Conservation (phyloP, 2,797 vertebrate species). For the Rhadinocentrus ornatus region DNA sequence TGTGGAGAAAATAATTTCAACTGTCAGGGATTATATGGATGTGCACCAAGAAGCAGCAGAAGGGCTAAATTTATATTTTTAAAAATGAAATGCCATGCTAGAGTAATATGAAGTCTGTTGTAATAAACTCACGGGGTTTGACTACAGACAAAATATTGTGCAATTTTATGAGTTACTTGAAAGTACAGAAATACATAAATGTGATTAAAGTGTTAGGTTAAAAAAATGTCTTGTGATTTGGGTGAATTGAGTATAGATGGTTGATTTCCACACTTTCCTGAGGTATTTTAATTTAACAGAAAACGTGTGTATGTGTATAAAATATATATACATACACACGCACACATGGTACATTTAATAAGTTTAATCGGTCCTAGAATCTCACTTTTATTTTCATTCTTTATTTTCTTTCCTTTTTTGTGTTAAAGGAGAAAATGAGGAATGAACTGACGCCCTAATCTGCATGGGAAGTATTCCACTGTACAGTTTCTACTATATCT, state of each 20-base stretch:
- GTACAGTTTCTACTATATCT: conserved; percentile 34
- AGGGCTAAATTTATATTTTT: too few relatives aligned
- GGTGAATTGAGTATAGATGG: conserved; percentile 5
- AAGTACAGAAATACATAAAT: not conserved
- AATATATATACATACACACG: not conserved
- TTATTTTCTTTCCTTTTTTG: conserved; percentile 6
- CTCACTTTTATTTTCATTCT: not conserved
- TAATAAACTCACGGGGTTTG: not conserved
- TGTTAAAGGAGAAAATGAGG: conserved; percentile 23
- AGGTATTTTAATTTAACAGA: conserved; percentile 1
- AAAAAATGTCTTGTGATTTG: conserved; percentile 10
- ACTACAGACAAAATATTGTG: too few relatives aligned
- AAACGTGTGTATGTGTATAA: not conserved
- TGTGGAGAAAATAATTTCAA: too few relatives aligned
- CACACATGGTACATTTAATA: not conserved
- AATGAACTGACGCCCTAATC: not conserved
- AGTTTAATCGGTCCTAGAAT: not conserved
- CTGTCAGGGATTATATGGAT: too few relatives aligned
- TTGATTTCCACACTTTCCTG: not conserved
- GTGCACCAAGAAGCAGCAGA: not conserved
- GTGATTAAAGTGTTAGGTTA: too few relatives aligned
- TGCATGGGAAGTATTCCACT: conserved; percentile 35
- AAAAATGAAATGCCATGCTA: not conserved
- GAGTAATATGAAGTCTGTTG: not conserved
- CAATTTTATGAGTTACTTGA: not conserved